These are phyloP conservation scores for Epinephelus cyanopodus DNA, from an alignment of 2,113 vertebrate genomes.

Conservation along the genomic window DNA sequence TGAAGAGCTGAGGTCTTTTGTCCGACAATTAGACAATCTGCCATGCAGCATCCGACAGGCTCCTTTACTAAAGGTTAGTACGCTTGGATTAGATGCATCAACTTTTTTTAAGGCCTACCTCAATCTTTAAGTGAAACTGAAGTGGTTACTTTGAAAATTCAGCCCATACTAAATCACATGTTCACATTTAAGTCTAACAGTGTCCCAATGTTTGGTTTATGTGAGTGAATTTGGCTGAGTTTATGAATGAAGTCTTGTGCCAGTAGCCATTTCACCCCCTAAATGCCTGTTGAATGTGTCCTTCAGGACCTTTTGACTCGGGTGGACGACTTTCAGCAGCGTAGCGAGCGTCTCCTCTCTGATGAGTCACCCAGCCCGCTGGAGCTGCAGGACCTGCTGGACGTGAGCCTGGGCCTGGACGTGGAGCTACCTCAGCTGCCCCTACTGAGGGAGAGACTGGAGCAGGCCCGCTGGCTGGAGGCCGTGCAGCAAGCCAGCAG, in stretches of 20 bases:
- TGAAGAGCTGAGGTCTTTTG: conserved; percentile 92
- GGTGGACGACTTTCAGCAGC: conserved; percentile 93
- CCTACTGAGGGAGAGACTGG: conserved; percentile 89
- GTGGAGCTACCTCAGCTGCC: conserved; percentile 93
- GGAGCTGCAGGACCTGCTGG: conserved; percentile 91
- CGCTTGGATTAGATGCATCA: background rate
- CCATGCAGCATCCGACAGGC: conserved; percentile 94
- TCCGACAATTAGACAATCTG: conserved; percentile 91
- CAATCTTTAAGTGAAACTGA: background rate
- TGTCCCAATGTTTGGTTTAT: background rate
- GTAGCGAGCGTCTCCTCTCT: conserved; percentile 89
- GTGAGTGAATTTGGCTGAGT: background rate
- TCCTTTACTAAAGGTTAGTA: conserved; percentile 90
- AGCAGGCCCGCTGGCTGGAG: conserved; percentile 96
- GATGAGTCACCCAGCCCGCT: conserved; percentile 88
- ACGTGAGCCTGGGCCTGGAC: conserved; percentile 92
- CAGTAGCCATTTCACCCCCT: background rate
- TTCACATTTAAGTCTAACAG: background rate
- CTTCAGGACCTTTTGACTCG: conserved; percentile 91
- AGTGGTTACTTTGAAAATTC: too few species aligned
- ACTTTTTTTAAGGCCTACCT: background rate
- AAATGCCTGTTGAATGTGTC: conserved; percentile 21
- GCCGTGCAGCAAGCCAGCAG: conserved; percentile 89
- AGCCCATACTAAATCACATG: background rate
- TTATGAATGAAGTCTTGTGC: background rate